Base-by-base conservation (phyloP, 2,113 vertebrate genomes). In the Alethe castanea region DNA sequence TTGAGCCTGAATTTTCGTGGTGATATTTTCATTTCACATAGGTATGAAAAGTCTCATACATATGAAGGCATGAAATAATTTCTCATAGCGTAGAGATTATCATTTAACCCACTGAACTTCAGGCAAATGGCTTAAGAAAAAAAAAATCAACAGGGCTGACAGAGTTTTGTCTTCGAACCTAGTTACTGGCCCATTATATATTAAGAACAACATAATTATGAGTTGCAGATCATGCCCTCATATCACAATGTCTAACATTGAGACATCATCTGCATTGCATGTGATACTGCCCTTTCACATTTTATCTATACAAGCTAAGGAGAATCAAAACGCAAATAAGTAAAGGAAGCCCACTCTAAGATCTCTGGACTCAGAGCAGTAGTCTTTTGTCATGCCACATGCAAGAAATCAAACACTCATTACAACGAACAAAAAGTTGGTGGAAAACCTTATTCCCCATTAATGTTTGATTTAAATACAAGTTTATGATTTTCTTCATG, bases 71-170 rank as follows among this genome's bases (percentile, higher is more conserved):
- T 13, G 12, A 79, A 48, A 45, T 42, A 65, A 65, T 57, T 89
- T 71, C 4, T 12, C 7, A 6, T 59, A 40, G 25, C 0, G 0
- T 35, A 29, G 2, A 57, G 8, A 31, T 24, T 83, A 18, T 65
- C 0, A n/a, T 57, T 88, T 48, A 71, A 53, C 22, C 45, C 67
- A 71, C 53, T 56, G 28, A 86, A 71, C 6, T 74, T 33, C 22
- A 50, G 26, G 19, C 42, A 82, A 79, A 6, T 35, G 8, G 3
- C 7, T 82, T 74, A 62, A 65, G 29, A 28, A 87, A 50, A 54
- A 48, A 62, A 53, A n/a, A 14, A 24, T 59, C 6, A 19, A 22
- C 1, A 33, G 0, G 2, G 1, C 38, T 73, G 23, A 42, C 9
- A 60, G 6, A 25, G 5, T 79, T 90, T 74, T 74, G 2, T 74